Evolutionary conservation across 1,140 invertebrate species (phyloP), one percentile per base, ranked within the genome.

Genomic region (Gryon sp.): DNA sequence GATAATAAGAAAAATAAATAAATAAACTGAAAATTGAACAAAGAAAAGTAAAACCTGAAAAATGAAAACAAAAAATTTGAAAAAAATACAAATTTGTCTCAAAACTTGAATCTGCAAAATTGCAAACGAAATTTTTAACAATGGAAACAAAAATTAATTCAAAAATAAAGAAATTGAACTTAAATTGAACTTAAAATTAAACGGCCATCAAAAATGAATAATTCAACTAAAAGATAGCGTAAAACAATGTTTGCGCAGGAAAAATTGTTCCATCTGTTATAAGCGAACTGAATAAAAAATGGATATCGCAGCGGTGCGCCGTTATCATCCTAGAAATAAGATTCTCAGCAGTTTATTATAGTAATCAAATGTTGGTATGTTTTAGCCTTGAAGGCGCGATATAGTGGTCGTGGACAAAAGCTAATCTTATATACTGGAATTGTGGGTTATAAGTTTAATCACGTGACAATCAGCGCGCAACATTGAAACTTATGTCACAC

Each of bases 361-460:
- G 48, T 66, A 74, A 66, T 74, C 43, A 66, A 66, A 66, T 46
- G 52, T 50, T 48, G 43, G 40, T 9, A 28, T 57, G 59, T 57
- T 62, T 0, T 45, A 59, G 52, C 70, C 70, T 74, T 74, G 60
- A 36, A 30, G 34, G n/a, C 32, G 14, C 14, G 18, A 20, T 53
- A 50, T 48, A 63, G 46, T 50, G 41, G 48, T 55, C 28, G 55
- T 38, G 53, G 26, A 59, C 8, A 38, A 38, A 57, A 68, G 50
- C 34, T 32, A 26, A 52, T 60, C 34, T 9, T 63, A 48, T 45
- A 14, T 57, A 45, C 26, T 22, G 3, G 22, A 3, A 7, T 34
- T 50, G 59, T 73, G 24, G 52, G 9, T 41, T 59, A 43, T 73
- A 74, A 74, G 70, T 65, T 52, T 12, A 28, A 63, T 74, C 52